Percentiles rank a stretch among this genome's conserved stretches.
These are phyloP conservation scores for Flexamia atlantica DNA, from an alignment of 2,888 invertebrate genomes.

Conservation along the genomic window DNA sequence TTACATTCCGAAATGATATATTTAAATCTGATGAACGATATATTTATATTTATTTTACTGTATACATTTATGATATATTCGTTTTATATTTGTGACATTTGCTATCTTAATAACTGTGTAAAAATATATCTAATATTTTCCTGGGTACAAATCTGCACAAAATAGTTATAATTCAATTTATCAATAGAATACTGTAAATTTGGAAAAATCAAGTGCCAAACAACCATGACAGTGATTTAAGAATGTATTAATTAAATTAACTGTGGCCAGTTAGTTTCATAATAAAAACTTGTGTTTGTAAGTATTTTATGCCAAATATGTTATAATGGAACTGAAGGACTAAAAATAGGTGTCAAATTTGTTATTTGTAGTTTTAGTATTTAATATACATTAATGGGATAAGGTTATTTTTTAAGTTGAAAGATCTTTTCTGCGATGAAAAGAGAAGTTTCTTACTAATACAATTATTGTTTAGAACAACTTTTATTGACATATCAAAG, in stretches of 20 bases:
- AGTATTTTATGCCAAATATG: constrained; percentile 10
- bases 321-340: neutral
- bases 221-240: constrained; percentile 9
- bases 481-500: too few species aligned
- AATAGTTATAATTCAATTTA: too few species aligned
- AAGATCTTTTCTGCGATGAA: neutral
- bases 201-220: constrained; percentile 1
- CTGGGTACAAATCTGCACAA: too few species aligned
- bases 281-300: neutral
- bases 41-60: too few species aligned
- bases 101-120: too few species aligned
- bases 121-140: too few species aligned
- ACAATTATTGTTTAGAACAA: too few species aligned
- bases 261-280: neutral
- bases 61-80: too few species aligned
- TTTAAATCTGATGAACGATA: too few species aligned
- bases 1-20: too few species aligned
- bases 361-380: neutral
- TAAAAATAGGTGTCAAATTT: neutral
- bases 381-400: neutral
- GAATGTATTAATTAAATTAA: neutral
- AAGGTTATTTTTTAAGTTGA: neutral
- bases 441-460: neutral
- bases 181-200: too few species aligned
- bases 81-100: too few species aligned